Conservation (phyloP, 2,797 vertebrate genomes). For the Diglossa cyanea region DNA sequence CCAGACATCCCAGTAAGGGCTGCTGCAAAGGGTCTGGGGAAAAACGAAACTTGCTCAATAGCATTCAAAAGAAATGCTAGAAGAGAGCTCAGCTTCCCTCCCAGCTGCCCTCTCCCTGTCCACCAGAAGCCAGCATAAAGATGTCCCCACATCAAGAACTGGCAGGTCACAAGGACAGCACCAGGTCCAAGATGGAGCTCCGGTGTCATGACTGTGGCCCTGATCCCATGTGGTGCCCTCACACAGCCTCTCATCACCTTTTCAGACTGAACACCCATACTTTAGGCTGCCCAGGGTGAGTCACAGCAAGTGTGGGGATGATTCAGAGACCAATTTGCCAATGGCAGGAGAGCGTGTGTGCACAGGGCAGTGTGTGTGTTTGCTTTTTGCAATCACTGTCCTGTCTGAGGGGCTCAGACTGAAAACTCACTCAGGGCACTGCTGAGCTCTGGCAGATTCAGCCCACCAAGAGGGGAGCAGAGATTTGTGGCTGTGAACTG, state of each 20-base stretch:
- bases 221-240: not conserved
- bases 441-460: not conserved
- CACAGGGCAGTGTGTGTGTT: not conserved
- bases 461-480: not conserved
- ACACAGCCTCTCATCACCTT: not conserved
- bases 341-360: rapidly evolving
- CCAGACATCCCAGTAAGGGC: not conserved
- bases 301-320: not conserved
- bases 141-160: not conserved
- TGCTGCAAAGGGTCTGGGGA: not conserved
- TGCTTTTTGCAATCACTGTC: not conserved
- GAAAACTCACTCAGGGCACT: not conserved
- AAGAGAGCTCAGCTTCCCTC: not conserved
- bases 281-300: not conserved
- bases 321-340: not conserved
- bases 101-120: not conserved
- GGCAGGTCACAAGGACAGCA: not conserved
- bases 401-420: not conserved
- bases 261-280: not conserved
- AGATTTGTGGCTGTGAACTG: not conserved
- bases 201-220: rapidly evolving
- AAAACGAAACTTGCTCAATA: not conserved
- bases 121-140: not conserved
- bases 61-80: not conserved
- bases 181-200: not conserved